A percentile compares a stretch with the other conserved stretches of the same genome.
Conservation (phyloP, 1,140 invertebrate genomes). For the Phocides pigmalion region DNA sequence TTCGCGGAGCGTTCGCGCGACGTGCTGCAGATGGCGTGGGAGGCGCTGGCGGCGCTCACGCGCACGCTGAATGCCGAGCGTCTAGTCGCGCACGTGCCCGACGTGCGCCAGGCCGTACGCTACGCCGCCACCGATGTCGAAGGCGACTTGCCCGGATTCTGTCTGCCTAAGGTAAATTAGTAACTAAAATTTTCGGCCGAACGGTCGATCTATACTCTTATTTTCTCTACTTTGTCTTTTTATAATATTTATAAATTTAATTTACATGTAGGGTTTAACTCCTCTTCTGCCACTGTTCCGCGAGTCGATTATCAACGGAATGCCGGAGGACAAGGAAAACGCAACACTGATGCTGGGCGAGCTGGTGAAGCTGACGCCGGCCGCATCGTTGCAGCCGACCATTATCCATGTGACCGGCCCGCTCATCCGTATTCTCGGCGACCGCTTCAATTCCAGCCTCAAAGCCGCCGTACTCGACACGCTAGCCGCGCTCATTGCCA, state of each 20-base stretch:
- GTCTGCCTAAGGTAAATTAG: conserved; percentile 91
- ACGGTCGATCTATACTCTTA: too few relatives aligned
- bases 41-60: conserved; percentile 89
- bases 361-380: conserved; percentile 94
- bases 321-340: conserved; percentile 97
- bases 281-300: conserved; percentile 97
- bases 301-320: conserved; percentile 97
- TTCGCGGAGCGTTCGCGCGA: conserved; percentile 92
- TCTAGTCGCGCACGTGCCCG: conserved; percentile 92
- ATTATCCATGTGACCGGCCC: conserved; percentile 99
- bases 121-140: conserved; percentile 95
- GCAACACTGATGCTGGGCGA: conserved; percentile 97
- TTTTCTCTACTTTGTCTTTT: background rate
- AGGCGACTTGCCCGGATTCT: conserved; percentile 95
- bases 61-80: conserved; percentile 93
- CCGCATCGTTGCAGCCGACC: conserved; percentile 95
- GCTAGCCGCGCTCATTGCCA: conserved; percentile 94
- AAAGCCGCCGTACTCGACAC: conserved; percentile 98
- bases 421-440: conserved; percentile 97
- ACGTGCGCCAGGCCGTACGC: conserved; percentile 95
- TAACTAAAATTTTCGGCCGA: too few relatives aligned
- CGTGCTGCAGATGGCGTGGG: conserved; percentile 86
- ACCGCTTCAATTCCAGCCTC: conserved; percentile 96
- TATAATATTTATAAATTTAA: background rate
- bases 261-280: conserved; percentile 89